Conservation (phyloP, 2,888 invertebrate genomes). For the Andrena bicolor region DNA sequence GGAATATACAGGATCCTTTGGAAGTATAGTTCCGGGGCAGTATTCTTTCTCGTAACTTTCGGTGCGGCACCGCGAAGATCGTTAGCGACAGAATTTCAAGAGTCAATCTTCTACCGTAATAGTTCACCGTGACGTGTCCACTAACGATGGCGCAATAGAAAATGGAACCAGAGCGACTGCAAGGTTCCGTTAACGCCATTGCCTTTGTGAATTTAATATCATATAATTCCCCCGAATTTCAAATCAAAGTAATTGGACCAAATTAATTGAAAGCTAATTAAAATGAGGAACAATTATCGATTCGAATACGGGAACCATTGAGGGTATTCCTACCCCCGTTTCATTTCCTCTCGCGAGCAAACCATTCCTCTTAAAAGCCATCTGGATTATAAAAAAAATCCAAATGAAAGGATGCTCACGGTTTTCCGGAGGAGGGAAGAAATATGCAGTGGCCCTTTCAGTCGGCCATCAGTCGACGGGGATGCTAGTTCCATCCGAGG, state of each 20-base stretch:
- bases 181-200: no score
- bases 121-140: no score
- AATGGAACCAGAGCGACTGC: no score
- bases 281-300: not conserved
- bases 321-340: not conserved
- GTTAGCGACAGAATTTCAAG: no score
- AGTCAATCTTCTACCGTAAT: no score
- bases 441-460: conserved; percentile 35
- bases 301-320: not conserved
- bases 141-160: no score
- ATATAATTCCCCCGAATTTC: not conserved
- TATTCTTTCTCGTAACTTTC: no score
- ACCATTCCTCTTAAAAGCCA: conserved; percentile 14
- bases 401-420: not conserved
- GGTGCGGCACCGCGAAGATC: no score
- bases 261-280: conserved; percentile 13
- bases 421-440: conserved; percentile 26
- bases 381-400: conserved; percentile 24
- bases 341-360: not conserved
- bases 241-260: conserved; percentile 7
- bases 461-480: conserved; percentile 33
- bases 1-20: no score
- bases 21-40: no score
- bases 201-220: no score
- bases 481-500: conserved; percentile 56